Evolutionary conservation across 2,888 invertebrate genomes (phyloP), one percentile per base, ranked within the genome.

Genomic region (Papilio protenor): DNA sequence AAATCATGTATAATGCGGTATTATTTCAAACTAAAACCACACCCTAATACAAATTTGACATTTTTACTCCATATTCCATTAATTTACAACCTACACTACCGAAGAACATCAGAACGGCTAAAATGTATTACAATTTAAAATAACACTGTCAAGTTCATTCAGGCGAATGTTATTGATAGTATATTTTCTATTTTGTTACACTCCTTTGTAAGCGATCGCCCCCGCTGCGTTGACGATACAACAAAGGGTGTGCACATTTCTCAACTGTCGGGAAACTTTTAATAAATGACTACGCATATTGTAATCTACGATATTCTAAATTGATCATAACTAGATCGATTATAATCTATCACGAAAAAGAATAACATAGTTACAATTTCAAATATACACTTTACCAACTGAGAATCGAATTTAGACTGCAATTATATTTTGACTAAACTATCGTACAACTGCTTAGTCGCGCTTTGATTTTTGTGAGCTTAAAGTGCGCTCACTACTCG

Each of bases 161-260:
- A 69, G 45, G 45, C 45, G 66, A 40, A 69, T 12, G 45, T 69
- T 69, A 69, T 69, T 69, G 66, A 69, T 69, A 21, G 27, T 18
- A 66, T 66, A 69, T 69, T 45, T 45, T 45, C n/a, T 69, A 69
- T 69, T 69, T 69, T 45, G 66, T 45, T 69, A 45, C 45, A 69
- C 66, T 21, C 40, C 45, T 69, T 69, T 45, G 66, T 69, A 40
- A 66, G n/a, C 21, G 45, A n/a, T 21, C n/a, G 45, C 61, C 61
- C 27, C 61, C 61, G 61, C 61, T 59, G 66, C 40, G 66, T 8
- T n/a, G 40, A 16, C 40, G 40, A 10, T n/a, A 45, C 11, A 12
- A 69, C 66, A 40, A 45, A n/a, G 66, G 61, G 66, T 33, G 33
- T 11, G n/a, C 33, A 69, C 66, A 69, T 69, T 69, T 69, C 45